Percentiles rank a stretch among this genome's conserved stretches.
phyloP scores from a whole-genome alignment of 1,140 invertebrate genomes.

The Atta cephalotes region DNA sequence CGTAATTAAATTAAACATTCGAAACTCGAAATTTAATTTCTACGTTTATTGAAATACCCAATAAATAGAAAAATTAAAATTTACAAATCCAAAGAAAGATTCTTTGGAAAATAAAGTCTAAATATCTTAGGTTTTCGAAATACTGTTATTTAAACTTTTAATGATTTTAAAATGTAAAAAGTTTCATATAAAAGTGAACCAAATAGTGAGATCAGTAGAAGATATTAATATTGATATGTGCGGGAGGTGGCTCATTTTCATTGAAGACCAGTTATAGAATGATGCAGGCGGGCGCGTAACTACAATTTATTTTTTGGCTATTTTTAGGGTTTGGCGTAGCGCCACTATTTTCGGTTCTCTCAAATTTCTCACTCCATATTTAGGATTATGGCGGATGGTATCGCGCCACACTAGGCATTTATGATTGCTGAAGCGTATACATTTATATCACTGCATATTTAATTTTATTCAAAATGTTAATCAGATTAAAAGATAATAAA shows the following conservation, averaged over 20 bases:
- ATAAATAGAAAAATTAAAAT: slow-evolving; percentile 11
- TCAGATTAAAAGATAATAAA: slow-evolving; percentile 5
- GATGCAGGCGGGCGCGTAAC: slow-evolving; percentile 78
- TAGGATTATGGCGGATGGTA: slow-evolving; percentile 81
- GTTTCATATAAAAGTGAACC: neutral
- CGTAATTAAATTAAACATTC: neutral
- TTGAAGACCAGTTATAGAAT: slow-evolving; percentile 78
- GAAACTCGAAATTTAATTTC: neutral
- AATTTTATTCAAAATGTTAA: slow-evolving; percentile 2
- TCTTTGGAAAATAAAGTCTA: neutral
- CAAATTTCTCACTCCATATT: slow-evolving; percentile 86
- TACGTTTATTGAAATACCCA: neutral
- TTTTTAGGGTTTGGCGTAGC: slow-evolving; percentile 83
- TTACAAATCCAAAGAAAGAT: neutral
- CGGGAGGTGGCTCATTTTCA: slow-evolving; percentile 75
- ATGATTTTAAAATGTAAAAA: neutral
- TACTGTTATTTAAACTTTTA: neutral
- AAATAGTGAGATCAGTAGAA: slow-evolving; percentile 54
- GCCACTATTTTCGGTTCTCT: slow-evolving; percentile 85
- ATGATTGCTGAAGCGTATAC: slow-evolving; percentile 63
- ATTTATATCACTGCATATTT: neutral
- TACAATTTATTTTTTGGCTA: slow-evolving; percentile 85
- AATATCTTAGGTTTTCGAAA: neutral
- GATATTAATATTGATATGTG: slow-evolving; percentile 71
- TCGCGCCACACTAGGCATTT: slow-evolving; percentile 66